Conservation (phyloP, 2,888 invertebrate species). For the Stenichneumon culpator region DNA sequence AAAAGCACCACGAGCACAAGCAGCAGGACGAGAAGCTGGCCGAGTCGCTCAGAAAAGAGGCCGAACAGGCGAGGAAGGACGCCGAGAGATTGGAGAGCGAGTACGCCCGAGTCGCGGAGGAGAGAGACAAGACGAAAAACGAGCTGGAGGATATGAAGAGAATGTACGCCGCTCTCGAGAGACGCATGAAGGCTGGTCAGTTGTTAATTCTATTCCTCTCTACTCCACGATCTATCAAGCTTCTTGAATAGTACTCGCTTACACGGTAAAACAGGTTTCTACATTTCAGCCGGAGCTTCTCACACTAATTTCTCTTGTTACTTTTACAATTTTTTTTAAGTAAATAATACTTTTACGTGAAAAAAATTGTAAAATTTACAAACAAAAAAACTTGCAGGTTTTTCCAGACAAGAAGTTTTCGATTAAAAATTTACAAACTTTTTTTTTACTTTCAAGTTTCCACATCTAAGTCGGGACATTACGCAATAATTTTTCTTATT, state of each 20-base stretch:
- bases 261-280: too few relatives aligned
- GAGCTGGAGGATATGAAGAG: constrained; percentile 93
- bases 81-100: constrained; percentile 93
- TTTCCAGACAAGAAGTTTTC: too few relatives aligned
- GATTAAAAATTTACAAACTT: too few relatives aligned
- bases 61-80: constrained; percentile 91
- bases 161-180: constrained; percentile 92
- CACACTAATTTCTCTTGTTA: constrained; percentile 34
- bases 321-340: background rate
- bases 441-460: too few relatives aligned
- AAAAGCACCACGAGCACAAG: constrained; percentile 77
- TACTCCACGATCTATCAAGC: background rate
- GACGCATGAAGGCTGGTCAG: constrained; percentile 85
- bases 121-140: constrained; percentile 90
- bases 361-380: too few relatives aligned
- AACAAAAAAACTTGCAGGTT: too few relatives aligned
- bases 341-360: too few relatives aligned
- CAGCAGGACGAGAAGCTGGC: constrained; percentile 89
- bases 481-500: too few relatives aligned
- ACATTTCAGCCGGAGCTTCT: too few relatives aligned
- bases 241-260: background rate
- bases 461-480: too few relatives aligned
- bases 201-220: constrained; percentile 14
- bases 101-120: constrained; percentile 91
- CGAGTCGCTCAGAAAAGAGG: constrained; percentile 90